Base-by-base conservation (phyloP, 1,140 invertebrate species). In the Drosophila saltans region DNA sequence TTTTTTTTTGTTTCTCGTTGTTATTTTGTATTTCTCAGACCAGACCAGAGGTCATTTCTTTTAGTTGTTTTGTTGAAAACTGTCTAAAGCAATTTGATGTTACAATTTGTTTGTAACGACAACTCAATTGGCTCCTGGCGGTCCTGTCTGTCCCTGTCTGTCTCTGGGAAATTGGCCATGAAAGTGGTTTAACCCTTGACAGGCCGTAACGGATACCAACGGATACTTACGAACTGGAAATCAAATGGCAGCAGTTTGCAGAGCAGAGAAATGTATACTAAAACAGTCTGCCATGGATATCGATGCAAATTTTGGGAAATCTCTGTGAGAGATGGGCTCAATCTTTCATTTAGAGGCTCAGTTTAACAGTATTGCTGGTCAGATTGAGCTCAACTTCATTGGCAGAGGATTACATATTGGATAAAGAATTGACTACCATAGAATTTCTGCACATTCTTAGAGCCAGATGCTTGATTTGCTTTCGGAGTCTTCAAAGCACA, bases 41-140 rank as follows among this genome's bases (percentile, higher is more conserved):
- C 45, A 71, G 85, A 70, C 67, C 83, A 77, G 66, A 81, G 82
- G 83, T 86, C 84, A 86, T 72, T 76, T 72, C 69, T 26, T 52
- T 52, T 52, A 52, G 45, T 52, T 43, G 3, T 41, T 41, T 39
- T 39, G 6, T 11, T 48, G 45, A 21, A 68, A 79, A 76, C 69
- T 69, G 79, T 79, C 59, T 72, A 86, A 72, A 82, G 75, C 76
- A 88, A 84, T 88, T 84, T 78, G 66, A 67, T 89, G 83, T 78
- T 88, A 80, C 83, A 83, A 89, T 88, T 89, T 80, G 58, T 77
- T 74, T 63, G 66, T 69, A 75, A 66, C 72, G 86, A 77, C 80
- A 83, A 78, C 70, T 80, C 77, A 88, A 88, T 89, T 89, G 74
- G 64, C 64, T 66, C 33, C 48, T 48, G 57, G 45, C 69, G 57